Evolutionary conservation across 2,888 invertebrate species (phyloP).

Genomic region (Saturnia japonica): DNA sequence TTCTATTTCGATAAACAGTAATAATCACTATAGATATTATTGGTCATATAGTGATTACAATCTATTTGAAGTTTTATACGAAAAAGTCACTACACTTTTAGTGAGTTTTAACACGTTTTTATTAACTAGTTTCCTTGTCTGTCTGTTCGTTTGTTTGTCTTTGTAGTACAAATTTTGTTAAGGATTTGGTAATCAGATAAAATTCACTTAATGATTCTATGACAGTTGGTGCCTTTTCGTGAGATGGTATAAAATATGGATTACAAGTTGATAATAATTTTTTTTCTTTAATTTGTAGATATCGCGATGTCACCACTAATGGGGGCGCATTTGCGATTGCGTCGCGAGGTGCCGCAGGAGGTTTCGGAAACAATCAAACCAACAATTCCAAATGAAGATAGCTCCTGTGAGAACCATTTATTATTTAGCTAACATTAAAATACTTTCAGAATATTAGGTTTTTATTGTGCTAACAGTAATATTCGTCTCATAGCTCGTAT

Average conservation of each 20-base stretch:
- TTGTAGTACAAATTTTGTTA: background rate
- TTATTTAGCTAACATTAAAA: background rate
- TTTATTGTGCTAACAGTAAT: background rate
- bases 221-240: background rate
- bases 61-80: background rate
- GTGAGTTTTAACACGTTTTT: background rate
- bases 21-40: background rate
- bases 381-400: constrained; percentile 21
- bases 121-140: background rate
- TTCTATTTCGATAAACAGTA: no score
- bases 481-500: background rate
- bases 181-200: background rate
- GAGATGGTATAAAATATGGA: background rate
- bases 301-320: constrained; percentile 67
- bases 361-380: constrained; percentile 34
- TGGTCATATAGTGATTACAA: background rate
- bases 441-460: background rate
- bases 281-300: constrained; percentile 8
- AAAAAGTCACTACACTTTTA: background rate
- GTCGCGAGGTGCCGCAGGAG: constrained; percentile 51
- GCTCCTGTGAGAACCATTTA: constrained; percentile 30
- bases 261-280: background rate
- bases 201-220: background rate
- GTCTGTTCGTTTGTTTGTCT: background rate
- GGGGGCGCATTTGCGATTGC: constrained; percentile 69